Conservation (phyloP, 2,888 invertebrate species). For the Timema cristinae region DNA sequence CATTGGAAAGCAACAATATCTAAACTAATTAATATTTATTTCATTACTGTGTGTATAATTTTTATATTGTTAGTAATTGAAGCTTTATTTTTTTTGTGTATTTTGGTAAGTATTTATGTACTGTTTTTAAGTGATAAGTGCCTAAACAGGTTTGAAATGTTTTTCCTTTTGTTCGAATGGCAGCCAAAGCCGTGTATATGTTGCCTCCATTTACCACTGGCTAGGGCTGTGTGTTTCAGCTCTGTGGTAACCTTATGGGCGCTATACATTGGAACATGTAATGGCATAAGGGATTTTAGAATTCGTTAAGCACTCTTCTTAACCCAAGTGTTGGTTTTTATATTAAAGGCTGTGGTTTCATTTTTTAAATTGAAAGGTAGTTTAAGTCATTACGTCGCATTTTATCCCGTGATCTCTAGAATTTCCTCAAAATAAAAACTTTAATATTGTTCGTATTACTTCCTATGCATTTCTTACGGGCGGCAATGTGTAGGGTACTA, state of each 20-base stretch:
- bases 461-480: neutral
- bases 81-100: constrained; percentile 39
- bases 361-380: constrained; percentile 31
- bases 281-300: constrained; percentile 29
- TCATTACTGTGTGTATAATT: constrained; percentile 32
- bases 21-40: constrained; percentile 25
- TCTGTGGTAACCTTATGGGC: constrained; percentile 32
- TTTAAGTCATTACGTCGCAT: constrained; percentile 36
- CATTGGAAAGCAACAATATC: constrained; percentile 41
- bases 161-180: constrained; percentile 46
- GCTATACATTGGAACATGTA: constrained; percentile 31
- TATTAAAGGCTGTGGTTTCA: neutral
- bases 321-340: no score
- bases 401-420: constrained; percentile 33
- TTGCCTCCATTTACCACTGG: constrained; percentile 45
- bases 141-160: constrained; percentile 32
- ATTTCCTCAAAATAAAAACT: constrained; percentile 22
- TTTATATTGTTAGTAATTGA: constrained; percentile 35
- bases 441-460: neutral
- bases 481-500: neutral
- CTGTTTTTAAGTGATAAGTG: neutral
- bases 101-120: constrained; percentile 31
- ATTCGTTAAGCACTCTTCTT: neutral
- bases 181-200: constrained; percentile 40
- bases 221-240: constrained; percentile 32